Conservation (phyloP, 37 sponge, comb jelly and placozoan species). For the Dysidea cf. avara region DNA sequence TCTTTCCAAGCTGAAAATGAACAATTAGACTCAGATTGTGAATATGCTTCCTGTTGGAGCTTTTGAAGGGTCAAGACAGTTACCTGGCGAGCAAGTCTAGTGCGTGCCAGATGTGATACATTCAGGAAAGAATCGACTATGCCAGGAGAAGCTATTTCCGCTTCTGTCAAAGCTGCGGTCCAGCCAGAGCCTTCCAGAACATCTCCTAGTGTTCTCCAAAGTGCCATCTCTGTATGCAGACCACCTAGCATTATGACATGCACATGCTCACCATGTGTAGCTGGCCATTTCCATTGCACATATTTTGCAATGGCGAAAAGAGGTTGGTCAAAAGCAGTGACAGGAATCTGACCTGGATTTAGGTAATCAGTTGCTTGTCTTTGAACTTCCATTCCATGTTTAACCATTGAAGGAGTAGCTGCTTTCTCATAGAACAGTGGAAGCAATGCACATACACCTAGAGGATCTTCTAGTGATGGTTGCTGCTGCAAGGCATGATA, state of each 20-base stretch:
- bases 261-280: no score
- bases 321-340: constrained; percentile 36
- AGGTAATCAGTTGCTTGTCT: constrained; percentile 16
- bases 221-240: constrained; percentile 50
- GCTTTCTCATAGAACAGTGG: constrained; percentile 35
- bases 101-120: constrained; percentile 18
- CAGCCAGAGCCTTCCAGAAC: no score
- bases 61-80: constrained; percentile 30
- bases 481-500: no score
- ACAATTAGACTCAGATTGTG: no score
- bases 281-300: no score
- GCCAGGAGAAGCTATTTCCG: no score
- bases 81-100: constrained; percentile 33
- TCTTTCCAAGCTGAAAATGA: constrained; percentile 21
- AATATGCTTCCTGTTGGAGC: constrained; percentile 33
- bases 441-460: constrained; percentile 17
- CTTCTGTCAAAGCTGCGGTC: no score
- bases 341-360: constrained; percentile 30
- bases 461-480: neutral
- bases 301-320: constrained; percentile 31
- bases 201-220: no score
- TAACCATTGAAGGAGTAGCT: constrained; percentile 29
- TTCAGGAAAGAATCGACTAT: no score
- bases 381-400: constrained; percentile 29
- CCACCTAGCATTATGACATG: constrained; percentile 55